Percentiles rank a stretch among this genome's conserved stretches.
Evolutionary conservation across 2,797 vertebrate species (phyloP).

Genomic region (Sciaenops ocellatus): DNA sequence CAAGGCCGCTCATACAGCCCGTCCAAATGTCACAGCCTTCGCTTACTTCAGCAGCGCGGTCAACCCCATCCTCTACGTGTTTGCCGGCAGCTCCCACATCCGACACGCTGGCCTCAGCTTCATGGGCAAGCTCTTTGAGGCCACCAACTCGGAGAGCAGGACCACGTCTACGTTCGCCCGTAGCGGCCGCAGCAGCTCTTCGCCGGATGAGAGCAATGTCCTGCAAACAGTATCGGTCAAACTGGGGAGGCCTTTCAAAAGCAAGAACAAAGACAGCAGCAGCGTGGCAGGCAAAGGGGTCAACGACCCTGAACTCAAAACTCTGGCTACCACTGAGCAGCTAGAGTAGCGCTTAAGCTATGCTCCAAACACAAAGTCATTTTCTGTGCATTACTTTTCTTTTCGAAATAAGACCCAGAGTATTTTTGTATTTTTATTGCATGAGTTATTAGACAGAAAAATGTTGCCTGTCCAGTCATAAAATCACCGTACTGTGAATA

Average conservation of each 20-base stretch:
- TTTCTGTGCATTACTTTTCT: neutral
- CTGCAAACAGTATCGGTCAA: constrained; percentile 69
- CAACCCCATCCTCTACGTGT: constrained; percentile 92
- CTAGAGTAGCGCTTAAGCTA: constrained; percentile 27
- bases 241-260: constrained; percentile 55
- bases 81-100: constrained; percentile 89
- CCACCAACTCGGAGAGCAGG: constrained; percentile 83
- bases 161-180: constrained; percentile 63
- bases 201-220: constrained; percentile 63
- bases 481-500: neutral
- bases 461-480: neutral
- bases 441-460: neutral
- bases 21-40: constrained; percentile 85
- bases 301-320: constrained; percentile 54
- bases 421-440: neutral
- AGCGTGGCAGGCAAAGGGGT: neutral
- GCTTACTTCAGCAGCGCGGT: constrained; percentile 91
- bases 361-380: neutral
- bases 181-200: constrained; percentile 56
- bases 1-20: accelerated
- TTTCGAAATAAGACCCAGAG: neutral
- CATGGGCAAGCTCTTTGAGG: constrained; percentile 90
- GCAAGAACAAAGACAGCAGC: constrained; percentile 20
- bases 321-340: constrained; percentile 51
- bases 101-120: constrained; percentile 87